Conservation (phyloP, 2,888 invertebrate genomes). For the Adela reaumurella region DNA sequence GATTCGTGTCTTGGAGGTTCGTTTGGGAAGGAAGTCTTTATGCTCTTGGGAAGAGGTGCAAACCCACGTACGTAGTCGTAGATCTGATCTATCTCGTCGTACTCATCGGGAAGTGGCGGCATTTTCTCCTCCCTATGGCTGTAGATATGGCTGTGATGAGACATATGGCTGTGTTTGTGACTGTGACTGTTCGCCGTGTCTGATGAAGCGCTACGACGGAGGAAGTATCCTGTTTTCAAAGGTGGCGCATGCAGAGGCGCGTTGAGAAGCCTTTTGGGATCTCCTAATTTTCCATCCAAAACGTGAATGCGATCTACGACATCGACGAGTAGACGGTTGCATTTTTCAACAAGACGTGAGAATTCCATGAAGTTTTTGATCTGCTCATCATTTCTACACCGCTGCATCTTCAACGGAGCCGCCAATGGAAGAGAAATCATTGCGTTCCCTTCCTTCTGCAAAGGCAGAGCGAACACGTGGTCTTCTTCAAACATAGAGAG, state of each 20-base stretch:
- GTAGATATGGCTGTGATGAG: conserved; percentile 51
- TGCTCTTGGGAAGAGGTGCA: conserved; percentile 82
- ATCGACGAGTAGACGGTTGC: conserved; percentile 67
- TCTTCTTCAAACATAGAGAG: conserved; percentile 84
- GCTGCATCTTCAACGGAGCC: conserved; percentile 80
- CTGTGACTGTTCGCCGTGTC: conserved; percentile 62
- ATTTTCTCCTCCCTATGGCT: conserved; percentile 63
- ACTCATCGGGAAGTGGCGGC: conserved; percentile 68
- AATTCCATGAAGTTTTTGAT: conserved; percentile 73
- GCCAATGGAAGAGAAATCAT: conserved; percentile 81
- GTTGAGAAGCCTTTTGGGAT: conserved; percentile 49
- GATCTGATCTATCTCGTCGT: conserved; percentile 95
- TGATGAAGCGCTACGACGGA: conserved; percentile 74
- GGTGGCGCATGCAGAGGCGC: conserved; percentile 40
- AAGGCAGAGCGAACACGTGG: conserved; percentile 76
- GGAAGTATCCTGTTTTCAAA: conserved; percentile 64
- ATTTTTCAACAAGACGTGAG: conserved; percentile 73
- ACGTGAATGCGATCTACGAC: conserved; percentile 80
- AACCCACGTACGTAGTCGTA: conserved; percentile 94
- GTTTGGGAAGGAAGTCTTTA: conserved; percentile 61
- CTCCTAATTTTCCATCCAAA: conserved; percentile 75
- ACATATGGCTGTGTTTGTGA: conserved; percentile 37
- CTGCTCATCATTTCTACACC: conserved; percentile 78
- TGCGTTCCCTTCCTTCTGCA: conserved; percentile 75
- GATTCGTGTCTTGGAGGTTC: conserved; percentile 49